These are phyloP conservation scores for Anguilla marmorata DNA, from an alignment of 2,797 vertebrate species.

Conservation along the genomic window DNA sequence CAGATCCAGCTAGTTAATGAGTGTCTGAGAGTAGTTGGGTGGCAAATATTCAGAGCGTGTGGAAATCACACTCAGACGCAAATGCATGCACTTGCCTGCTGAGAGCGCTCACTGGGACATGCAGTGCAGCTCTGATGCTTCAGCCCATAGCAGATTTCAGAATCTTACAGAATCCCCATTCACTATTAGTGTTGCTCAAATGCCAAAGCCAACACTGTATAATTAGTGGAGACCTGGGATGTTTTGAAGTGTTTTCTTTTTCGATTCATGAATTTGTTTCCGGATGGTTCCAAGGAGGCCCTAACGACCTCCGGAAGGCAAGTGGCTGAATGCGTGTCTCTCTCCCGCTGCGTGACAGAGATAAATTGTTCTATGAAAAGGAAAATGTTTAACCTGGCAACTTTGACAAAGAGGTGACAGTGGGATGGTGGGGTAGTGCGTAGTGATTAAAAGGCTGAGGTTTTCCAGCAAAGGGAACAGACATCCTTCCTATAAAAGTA, in stretches of 20 bases:
- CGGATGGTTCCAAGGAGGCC: conserved; percentile 50
- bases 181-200: conserved; percentile 63
- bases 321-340: conserved; percentile 40
- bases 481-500: conserved; percentile 19
- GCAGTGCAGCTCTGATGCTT: conserved; percentile 52
- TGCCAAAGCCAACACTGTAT: conserved; percentile 65
- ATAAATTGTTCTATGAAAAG: conserved; percentile 60
- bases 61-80: neutral
- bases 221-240: conserved; percentile 63
- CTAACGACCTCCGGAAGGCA: conserved; percentile 53
- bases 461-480: neutral
- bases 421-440: neutral
- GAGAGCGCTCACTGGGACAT: conserved; percentile 34
- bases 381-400: conserved; percentile 68
- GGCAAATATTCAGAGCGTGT: neutral
- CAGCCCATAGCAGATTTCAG: conserved; percentile 38
- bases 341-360: conserved; percentile 50
- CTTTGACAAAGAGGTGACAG: conserved; percentile 28
- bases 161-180: conserved; percentile 56
- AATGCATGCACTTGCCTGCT: too few relatives aligned
- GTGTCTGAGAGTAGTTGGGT: neutral
- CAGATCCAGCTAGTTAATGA: neutral
- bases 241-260: conserved; percentile 52
- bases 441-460: neutral
- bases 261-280: conserved; percentile 54